These are phyloP conservation scores for Neogobius melanostomus DNA, from an alignment of 2,113 vertebrate species.

Conservation along the genomic window DNA sequence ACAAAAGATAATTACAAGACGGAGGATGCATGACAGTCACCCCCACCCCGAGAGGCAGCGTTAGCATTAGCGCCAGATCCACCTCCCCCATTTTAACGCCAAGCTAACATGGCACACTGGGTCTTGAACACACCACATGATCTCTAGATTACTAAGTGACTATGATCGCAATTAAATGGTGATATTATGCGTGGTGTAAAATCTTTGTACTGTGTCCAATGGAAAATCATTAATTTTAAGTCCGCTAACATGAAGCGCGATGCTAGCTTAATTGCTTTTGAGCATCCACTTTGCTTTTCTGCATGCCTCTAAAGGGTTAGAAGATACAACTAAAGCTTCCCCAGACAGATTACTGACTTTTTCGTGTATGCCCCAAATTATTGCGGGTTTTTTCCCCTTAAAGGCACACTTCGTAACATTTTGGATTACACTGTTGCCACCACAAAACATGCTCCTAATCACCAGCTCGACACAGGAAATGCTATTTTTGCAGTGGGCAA, in stretches of 20 bases:
- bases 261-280: background rate
- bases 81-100: constrained; percentile 28
- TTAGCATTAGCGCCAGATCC: constrained; percentile 12
- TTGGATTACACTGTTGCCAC: too few species aligned
- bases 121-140: constrained; percentile 73
- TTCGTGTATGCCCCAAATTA: too few species aligned
- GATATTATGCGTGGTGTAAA: constrained; percentile 7
- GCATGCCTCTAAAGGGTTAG: background rate
- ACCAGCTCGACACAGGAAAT: too few species aligned
- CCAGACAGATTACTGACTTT: too few species aligned
- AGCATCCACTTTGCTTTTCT: background rate
- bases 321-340: background rate
- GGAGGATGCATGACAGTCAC: constrained; percentile 74
- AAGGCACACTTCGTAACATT: too few species aligned
- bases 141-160: constrained; percentile 59
- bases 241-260: background rate
- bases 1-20: constrained; percentile 99
- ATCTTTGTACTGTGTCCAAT: constrained; percentile 9
- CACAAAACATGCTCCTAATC: too few species aligned
- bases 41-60: constrained; percentile 38
- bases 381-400: too few species aligned
- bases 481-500: too few species aligned
- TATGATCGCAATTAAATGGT: constrained; percentile 7
- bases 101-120: constrained; percentile 68
- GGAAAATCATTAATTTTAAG: constrained; percentile 9